Evolutionary conservation across 2,888 invertebrate genomes (phyloP), one percentile per base, ranked within the genome.

Genomic region (Eilema caniola): DNA sequence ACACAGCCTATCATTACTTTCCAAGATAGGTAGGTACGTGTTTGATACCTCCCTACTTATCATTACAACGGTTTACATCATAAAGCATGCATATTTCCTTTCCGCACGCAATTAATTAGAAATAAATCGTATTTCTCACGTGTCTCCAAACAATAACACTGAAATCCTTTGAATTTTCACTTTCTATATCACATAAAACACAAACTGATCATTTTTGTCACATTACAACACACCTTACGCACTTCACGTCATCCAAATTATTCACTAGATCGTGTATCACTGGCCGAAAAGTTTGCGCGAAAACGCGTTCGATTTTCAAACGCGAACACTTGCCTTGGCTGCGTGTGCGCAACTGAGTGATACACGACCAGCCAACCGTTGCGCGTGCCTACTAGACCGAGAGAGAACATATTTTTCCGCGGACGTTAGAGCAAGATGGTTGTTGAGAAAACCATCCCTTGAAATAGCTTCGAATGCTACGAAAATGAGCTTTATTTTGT

Each of bases 271-370:
- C 70, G n/a, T n/a, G 53, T 53, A 77, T 77, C 78, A 79, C 79
- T 81, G 75, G 73, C 73, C 81, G 80, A 75, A 82, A 75, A 82
- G 66, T 83, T 86, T 86, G 89, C 89, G 91, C 89, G 86, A 89
- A 89, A 91, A 88, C 14, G 73, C 80, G 75, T 88, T 89, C 83
- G 74, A 89, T 80, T 81, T 87, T 81, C 81, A 86, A 89, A 86
- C 90, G 88, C 93, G 90, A 82, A 86, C 91, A 85, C 85, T 86
- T 88, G 86, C 80, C 83, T 83, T 87, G 87, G 84, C 86, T 87
- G 93, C 94, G 93, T 88, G 82, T 88, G 92, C 92, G 92, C 94
- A 91, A 95, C 95, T 94, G 91, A 88, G 82, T 87, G 88, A 87
- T 88, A 86, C 79, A 80, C 84, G 80, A 83, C 85, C 88, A 86